A percentile compares a stretch with the other conserved stretches of the same genome.
Conservation (phyloP, 1,140 invertebrate species). For the Theocolax elegans region DNA sequence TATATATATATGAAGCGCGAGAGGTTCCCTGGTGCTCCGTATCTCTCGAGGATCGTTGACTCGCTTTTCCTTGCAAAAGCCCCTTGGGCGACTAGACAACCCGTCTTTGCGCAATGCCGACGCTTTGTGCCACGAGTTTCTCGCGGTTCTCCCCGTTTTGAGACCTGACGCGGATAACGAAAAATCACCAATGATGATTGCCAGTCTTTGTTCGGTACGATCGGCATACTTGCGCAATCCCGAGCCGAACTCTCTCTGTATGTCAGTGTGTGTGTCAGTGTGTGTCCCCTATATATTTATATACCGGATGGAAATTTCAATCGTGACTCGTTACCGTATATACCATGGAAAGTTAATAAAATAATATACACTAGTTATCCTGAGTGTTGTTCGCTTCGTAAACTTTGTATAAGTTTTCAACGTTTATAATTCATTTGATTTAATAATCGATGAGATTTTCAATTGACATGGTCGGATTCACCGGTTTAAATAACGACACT, state of each 20-base stretch:
- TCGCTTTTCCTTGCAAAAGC: slow-evolving; percentile 9
- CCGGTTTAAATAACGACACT: too few species aligned
- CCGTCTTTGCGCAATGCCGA: background rate
- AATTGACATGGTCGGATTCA: too few species aligned
- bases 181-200: background rate
- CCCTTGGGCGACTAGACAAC: background rate
- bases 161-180: background rate
- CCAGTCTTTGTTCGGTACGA: background rate
- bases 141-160: background rate
- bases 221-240: background rate
- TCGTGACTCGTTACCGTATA: too few species aligned
- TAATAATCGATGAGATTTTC: too few species aligned
- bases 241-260: too few species aligned
- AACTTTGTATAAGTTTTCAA: too few species aligned
- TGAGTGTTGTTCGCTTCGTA: too few species aligned
- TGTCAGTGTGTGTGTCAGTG: background rate
- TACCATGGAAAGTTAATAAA: too few species aligned
- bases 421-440: too few species aligned
- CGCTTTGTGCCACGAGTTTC: background rate
- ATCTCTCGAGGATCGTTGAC: background rate
- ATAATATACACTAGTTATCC: too few species aligned
- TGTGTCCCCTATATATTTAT: background rate
- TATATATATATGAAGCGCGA: too few species aligned
- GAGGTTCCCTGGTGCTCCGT: background rate
- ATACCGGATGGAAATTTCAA: too few species aligned